Base-by-base conservation (phyloP, 2,888 invertebrate genomes). In the Caradrina clavipalpis region DNA sequence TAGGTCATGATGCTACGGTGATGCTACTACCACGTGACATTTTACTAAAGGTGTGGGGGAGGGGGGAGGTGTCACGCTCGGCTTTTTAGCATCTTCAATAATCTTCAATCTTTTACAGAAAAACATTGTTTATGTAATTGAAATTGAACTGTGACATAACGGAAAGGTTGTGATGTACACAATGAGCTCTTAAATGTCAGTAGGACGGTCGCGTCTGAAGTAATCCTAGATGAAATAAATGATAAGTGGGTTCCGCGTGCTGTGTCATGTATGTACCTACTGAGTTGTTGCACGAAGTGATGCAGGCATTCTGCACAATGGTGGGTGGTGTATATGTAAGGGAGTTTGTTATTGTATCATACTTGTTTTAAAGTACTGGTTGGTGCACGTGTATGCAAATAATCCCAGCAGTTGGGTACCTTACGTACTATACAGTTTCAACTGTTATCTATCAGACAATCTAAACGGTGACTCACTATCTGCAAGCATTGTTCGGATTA, bases 1-100 rank as follows among this genome's bases (percentile, higher is more conserved):
- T 89, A 86, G 94, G 94, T 93, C 94, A 93, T 90, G 88, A 89
- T 84, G 86, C 79, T 42, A 74, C 65, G 21, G 17, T 66, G 51
- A n/a, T 35, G 53, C 53, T 19, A 49, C 81, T 78, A 77, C 79
- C 72, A 71, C 83, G 73, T 82, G 82, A 73, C 73, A 80, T 80
- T 84, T 68, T 60, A 58, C 60, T 69, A 69, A 71, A 63, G 60
- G 45, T 11, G 39, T 39, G 45, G 45, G 45, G 45, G 45, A 2
- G 6, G 45, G 45, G 56, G 49, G 54, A 59, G 65, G 61, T 72
- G 75, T 72, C 61, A 73, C 69, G 61, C 49, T 62, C 69, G 4
- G 10, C 31, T 69, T 68, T 83, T 63, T 47, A 51, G n/a, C n/a
- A 64, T 59, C 50, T 61, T 63, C 49, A 62, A n/a, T 47, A 55